Percentiles rank a stretch among this genome's conserved stretches.
These are phyloP conservation scores for Gibbula magus DNA, from an alignment of 2,888 invertebrate genomes.

Conservation along the genomic window DNA sequence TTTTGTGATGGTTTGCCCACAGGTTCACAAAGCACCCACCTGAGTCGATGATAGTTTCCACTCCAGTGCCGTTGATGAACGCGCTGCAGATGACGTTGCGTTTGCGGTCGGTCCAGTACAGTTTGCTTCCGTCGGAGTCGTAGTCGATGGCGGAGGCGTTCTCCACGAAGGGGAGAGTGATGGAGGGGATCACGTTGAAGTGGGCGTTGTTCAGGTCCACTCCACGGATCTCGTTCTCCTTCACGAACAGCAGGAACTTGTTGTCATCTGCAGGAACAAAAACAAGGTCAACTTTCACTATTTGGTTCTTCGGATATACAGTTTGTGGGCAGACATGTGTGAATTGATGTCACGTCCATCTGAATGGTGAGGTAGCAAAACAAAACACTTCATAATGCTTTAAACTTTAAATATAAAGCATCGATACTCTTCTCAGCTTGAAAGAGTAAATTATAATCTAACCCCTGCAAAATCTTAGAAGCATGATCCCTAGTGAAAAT, in stretches of 20 bases:
- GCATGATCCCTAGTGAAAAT: too few species aligned
- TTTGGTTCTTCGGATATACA: too few species aligned
- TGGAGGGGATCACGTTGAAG: constrained; percentile 88
- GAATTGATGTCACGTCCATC: too few species aligned
- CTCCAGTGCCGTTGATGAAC: constrained; percentile 82
- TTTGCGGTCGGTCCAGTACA: constrained; percentile 85
- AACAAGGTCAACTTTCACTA: too few species aligned
- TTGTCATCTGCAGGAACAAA: constrained; percentile 81
- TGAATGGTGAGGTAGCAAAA: too few species aligned
- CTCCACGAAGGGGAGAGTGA: constrained; percentile 83
- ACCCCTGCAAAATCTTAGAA: too few species aligned
- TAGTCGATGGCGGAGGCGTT: constrained; percentile 81
- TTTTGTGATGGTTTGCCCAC: background rate
- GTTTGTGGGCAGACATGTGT: too few species aligned
- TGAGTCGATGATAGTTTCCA: constrained; percentile 85
- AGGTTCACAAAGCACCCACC: constrained; percentile 75
- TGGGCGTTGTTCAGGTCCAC: constrained; percentile 86
- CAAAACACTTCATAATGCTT: too few species aligned
- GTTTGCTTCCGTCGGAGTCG: constrained; percentile 77
- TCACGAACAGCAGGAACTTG: constrained; percentile 86
- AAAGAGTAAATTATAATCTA: too few species aligned
- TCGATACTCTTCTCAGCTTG: too few species aligned
- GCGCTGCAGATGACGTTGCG: constrained; percentile 84
- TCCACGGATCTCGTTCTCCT: constrained; percentile 81
- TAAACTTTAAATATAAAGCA: too few species aligned